Percentiles rank a stretch among this genome's conserved stretches.
phyloP scores from a whole-genome alignment of 2,888 invertebrate genomes.

The Hydroisotoma schaefferi region DNA sequence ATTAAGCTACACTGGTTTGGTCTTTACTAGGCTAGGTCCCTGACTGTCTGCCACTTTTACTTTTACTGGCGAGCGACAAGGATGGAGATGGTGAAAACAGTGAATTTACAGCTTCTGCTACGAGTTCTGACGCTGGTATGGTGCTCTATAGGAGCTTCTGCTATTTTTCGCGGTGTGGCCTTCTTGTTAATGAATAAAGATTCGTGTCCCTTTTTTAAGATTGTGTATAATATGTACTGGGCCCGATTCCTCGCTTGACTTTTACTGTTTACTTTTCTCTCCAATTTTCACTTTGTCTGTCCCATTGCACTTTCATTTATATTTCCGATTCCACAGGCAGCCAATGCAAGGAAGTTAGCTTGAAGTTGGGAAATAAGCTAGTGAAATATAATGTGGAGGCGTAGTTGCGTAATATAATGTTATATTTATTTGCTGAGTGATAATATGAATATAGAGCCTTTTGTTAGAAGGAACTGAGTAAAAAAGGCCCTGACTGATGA shows the following conservation, averaged over 20 bases:
- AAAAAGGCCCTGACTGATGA: constrained; percentile 2
- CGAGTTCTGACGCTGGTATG: neutral
- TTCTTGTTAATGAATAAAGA: constrained; percentile 43
- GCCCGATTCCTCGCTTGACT: constrained; percentile 9
- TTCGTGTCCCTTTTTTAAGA: constrained; percentile 20
- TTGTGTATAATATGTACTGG: constrained; percentile 9
- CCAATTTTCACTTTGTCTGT: constrained; percentile 15
- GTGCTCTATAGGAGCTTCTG: constrained; percentile 22
- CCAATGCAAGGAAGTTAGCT: constrained; percentile 2
- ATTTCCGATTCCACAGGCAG: constrained; percentile 9
- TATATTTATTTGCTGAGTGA: neutral
- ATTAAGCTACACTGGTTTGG: too few relatives aligned
- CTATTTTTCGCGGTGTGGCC: constrained; percentile 37
- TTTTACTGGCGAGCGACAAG: constrained; percentile 17
- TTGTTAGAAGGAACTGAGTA: neutral
- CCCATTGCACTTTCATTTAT: constrained; percentile 18
- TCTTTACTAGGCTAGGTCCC: too few relatives aligned
- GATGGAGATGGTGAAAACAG: neutral
- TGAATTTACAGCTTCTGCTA: too few relatives aligned
- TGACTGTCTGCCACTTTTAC: neutral
- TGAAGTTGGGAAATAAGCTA: too few relatives aligned
- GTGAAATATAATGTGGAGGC: too few relatives aligned
- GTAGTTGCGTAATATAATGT: neutral
- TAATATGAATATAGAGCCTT: neutral
- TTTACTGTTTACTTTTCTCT: neutral